phyloP scores from a whole-genome alignment of 2,888 invertebrate genomes.

The Doris montereyensis region DNA sequence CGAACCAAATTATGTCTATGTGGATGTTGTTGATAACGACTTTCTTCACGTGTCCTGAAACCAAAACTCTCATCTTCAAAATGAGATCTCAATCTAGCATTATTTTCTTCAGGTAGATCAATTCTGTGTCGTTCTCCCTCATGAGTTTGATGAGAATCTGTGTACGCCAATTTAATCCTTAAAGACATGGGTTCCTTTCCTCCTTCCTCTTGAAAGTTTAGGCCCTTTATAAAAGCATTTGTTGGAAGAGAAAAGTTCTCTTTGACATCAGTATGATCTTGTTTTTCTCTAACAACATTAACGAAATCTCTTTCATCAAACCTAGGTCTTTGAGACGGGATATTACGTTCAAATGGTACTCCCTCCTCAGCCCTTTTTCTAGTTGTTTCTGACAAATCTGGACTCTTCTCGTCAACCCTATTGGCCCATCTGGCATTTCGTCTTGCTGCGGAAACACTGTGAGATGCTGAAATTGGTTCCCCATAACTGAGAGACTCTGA shows the following conservation, averaged over 20 bases:
- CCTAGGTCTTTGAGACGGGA: constrained; percentile 2
- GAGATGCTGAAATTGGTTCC: neutral
- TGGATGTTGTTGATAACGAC: too few species aligned
- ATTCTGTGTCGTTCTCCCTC: neutral
- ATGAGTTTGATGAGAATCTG: neutral
- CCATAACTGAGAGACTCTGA: too few species aligned
- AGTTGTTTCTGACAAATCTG: neutral
- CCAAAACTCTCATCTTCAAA: neutral
- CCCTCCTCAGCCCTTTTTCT: neutral
- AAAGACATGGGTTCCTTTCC: neutral
- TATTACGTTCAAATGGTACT: neutral
- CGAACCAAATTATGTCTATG: neutral
- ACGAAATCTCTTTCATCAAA: neutral
- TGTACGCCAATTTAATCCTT: neutral
- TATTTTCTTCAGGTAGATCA: neutral
- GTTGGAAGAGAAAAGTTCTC: too few species aligned
- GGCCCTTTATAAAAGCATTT: too few species aligned
- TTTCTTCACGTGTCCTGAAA: neutral
- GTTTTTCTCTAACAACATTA: neutral
- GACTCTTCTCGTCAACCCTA: neutral
- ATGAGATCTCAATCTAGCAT: neutral
- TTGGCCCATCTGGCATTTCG: constrained; percentile 24
- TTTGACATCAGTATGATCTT: neutral
- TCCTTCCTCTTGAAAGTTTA: neutral
- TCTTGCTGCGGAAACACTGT: constrained; percentile 3